Evolutionary conservation across 2,113 vertebrate genomes (phyloP), one percentile per base, ranked within the genome.

Genomic region (Trematocara marginatum): DNA sequence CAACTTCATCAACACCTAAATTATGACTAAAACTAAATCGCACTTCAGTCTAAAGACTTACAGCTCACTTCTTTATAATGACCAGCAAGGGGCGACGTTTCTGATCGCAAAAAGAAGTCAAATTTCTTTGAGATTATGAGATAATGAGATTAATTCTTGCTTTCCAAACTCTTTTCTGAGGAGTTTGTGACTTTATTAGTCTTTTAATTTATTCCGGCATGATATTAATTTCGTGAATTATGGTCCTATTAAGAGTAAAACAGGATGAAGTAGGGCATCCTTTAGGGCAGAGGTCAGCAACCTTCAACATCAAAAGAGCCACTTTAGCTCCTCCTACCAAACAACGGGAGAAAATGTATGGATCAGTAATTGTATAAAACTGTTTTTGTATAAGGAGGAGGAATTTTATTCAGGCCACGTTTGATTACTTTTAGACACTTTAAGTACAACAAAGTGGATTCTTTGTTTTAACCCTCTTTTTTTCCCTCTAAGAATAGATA

Each of bases 341-440:
- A 35, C 59, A 64, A 64, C 1, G 0, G 59, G 0, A 64, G 4
- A n/a, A 0, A 35, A 64, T 35, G 16, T n/a, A 35, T 35, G 1
- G 59, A n/a, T n/a, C 59, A 38, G 18, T 64, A 64, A 64, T 38
- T 0, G 2, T n/a, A 64, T 12, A n/a, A 64, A 64, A 38, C 34
- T 64, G 59, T 35, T 64, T 61, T 61, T 45, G 5, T 71, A 71
- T 42, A 0, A 15, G 38, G 38, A 71, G 12, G 1, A 71, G 20
- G 66, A 15, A 45, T 45, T 2, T 71, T 10, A 71, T 69, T 69
- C 59, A 64, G 10, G 3, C 31, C 5, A 61, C 16, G 1, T 6
- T 31, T 31, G 31, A 31, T 31, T 42, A 15, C 12, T 71, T 42
- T 42, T 26, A 71, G 7, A 71, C 20, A 74, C 40, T 71, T 42